Evolutionary conservation across 2,888 invertebrate species (phyloP).

Genomic region (Zygaena filipendulae): DNA sequence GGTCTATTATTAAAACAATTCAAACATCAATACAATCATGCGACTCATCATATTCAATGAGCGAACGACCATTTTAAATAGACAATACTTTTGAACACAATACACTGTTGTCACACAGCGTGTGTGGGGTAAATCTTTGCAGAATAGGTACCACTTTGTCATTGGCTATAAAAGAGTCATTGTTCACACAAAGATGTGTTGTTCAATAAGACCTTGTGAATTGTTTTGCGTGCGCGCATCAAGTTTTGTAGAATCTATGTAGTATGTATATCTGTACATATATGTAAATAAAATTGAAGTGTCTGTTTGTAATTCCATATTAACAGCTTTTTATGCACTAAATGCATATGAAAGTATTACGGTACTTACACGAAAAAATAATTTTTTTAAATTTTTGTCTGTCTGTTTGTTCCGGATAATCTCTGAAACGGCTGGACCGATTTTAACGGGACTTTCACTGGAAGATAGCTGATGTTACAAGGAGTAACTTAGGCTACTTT

Average conservation of each 20-base stretch:
- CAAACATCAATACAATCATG: slow-evolving; percentile 25
- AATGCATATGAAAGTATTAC: no score
- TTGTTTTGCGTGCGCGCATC: slow-evolving; percentile 27
- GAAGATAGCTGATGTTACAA: no score
- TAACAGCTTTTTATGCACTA: no score
- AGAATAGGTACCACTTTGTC: slow-evolving; percentile 49
- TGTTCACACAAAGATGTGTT: slow-evolving; percentile 47
- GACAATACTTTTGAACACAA: slow-evolving; percentile 34
- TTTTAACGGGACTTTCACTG: no score
- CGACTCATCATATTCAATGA: slow-evolving; percentile 27
- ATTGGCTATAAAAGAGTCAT: slow-evolving; percentile 45
- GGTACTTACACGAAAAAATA: no score
- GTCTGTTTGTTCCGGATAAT: no score
- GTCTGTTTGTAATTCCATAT: no score
- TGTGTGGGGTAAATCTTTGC: slow-evolving; percentile 53
- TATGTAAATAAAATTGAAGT: no score
- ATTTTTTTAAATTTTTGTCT: no score
- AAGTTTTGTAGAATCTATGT: neutral
- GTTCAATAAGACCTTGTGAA: slow-evolving; percentile 43
- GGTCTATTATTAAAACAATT: slow-evolving; percentile 22
- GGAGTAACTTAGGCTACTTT: no score
- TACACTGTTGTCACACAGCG: slow-evolving; percentile 21
- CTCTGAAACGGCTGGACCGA: no score
- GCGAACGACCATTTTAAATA: slow-evolving; percentile 28
- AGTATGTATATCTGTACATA: neutral